These are phyloP conservation scores for Ameiurus melas DNA, from an alignment of 2,113 vertebrate species.

Conservation along the genomic window DNA sequence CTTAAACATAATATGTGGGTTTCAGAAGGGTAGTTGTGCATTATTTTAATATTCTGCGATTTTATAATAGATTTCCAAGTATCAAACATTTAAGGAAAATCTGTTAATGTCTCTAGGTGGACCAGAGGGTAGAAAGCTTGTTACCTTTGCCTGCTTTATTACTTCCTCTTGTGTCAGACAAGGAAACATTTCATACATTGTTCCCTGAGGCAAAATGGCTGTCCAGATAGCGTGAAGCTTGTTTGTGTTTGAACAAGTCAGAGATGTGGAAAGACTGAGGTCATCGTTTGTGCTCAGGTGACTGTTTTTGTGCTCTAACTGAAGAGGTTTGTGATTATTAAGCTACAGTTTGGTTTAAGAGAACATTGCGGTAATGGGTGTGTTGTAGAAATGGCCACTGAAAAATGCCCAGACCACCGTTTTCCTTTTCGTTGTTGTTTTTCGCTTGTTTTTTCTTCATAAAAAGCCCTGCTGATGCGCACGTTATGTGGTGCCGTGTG, in stretches of 20 bases:
- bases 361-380: background rate
- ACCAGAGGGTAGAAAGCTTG: background rate
- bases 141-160: constrained; percentile 19
- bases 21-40: background rate
- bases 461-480: background rate
- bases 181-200: constrained; percentile 27
- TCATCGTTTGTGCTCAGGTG: constrained; percentile 34
- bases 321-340: background rate
- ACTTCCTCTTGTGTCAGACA: constrained; percentile 24
- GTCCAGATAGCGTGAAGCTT: constrained; percentile 14
- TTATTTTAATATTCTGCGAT: background rate
- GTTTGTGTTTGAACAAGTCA: constrained; percentile 38
- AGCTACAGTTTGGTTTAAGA: background rate
- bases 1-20: too few relatives aligned
- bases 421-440: background rate
- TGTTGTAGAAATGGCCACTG: background rate
- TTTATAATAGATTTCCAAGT: too few relatives aligned
- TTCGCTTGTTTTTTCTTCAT: background rate
- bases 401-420: background rate
- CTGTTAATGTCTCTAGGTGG: background rate
- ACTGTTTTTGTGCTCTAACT: constrained; percentile 6
- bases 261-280: constrained; percentile 40
- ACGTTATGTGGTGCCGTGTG: background rate
- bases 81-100: background rate
- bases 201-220: constrained; percentile 21